Evolutionary conservation across 2,797 vertebrate species (phyloP).

Genomic region (Diplodus puntazzo): DNA sequence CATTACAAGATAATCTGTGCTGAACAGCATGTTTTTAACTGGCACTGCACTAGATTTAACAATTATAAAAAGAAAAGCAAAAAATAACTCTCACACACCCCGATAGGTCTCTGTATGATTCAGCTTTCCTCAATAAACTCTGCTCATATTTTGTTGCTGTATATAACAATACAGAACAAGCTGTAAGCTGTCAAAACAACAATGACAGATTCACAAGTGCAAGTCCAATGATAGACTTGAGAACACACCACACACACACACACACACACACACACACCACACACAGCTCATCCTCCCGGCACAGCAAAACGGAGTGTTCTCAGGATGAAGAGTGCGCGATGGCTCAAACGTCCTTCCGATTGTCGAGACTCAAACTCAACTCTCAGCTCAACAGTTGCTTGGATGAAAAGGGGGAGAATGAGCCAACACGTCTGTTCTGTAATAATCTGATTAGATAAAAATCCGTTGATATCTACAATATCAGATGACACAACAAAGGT

Average conservation of each 20-base stretch:
- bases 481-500: constrained; percentile 15
- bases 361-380: not conserved
- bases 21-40: no score
- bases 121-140: not conserved
- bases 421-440: constrained; percentile 4
- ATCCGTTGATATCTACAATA: not conserved
- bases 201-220: constrained; percentile 4
- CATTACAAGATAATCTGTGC: no score
- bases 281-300: not conserved
- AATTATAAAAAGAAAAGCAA: not conserved
- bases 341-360: not conserved
- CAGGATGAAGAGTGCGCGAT: not conserved
- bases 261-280: no score
- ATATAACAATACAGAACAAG: not conserved
- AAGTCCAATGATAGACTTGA: constrained; percentile 13
- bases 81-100: not conserved
- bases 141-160: not conserved
- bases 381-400: not conserved
- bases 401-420: not conserved
- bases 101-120: not conserved
- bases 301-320: not conserved
- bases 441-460: constrained; percentile 11
- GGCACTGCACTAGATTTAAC: not conserved
- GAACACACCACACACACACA: not conserved
- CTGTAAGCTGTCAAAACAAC: not conserved